phyloP scores from a whole-genome alignment of 2,113 vertebrate species.

The Petaurus breviceps region DNA sequence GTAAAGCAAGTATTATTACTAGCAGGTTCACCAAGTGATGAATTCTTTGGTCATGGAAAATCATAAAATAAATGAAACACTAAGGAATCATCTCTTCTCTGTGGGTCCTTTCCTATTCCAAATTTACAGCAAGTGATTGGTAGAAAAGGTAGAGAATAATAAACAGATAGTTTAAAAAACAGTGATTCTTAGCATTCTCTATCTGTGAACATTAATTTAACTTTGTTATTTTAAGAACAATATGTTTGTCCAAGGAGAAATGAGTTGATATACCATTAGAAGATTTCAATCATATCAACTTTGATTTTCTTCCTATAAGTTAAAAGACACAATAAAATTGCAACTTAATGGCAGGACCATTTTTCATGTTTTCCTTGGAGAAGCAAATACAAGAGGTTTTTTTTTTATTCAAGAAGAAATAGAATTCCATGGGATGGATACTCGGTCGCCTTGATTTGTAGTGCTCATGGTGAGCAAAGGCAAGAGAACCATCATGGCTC shows the following conservation, averaged over 20 bases:
- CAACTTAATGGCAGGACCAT: background rate
- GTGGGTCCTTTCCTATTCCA: background rate
- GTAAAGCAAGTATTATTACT: background rate
- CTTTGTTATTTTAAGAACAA: background rate
- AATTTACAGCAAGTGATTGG: background rate
- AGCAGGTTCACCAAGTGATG: background rate
- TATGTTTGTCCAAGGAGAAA: background rate
- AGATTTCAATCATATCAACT: background rate
- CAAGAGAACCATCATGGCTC: background rate
- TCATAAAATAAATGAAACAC: background rate
- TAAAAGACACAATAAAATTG: background rate
- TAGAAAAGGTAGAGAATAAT: background rate
- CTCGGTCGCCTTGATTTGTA: background rate
- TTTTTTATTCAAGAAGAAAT: background rate
- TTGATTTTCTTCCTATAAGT: background rate
- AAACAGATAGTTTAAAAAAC: background rate
- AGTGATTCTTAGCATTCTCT: background rate
- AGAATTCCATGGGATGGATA: background rate
- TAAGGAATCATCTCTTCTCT: background rate
- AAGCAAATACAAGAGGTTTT: background rate
- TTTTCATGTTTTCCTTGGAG: background rate
- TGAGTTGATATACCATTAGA: background rate
- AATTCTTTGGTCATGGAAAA: background rate
- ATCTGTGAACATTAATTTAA: background rate
- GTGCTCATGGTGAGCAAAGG: background rate